phyloP scores from a whole-genome alignment of 1,140 invertebrate species.

The Mylabris phalerata region DNA sequence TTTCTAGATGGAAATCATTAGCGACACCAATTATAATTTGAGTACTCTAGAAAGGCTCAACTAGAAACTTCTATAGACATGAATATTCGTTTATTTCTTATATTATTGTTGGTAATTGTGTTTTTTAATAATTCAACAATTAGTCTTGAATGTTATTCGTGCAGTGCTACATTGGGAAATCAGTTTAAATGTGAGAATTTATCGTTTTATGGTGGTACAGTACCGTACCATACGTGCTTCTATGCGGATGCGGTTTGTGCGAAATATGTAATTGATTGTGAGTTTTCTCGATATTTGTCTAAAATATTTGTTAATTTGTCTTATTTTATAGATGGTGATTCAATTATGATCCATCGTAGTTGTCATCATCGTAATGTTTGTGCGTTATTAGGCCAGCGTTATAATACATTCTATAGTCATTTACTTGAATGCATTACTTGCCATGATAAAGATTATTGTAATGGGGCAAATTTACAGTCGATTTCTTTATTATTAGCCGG shows the following conservation, averaged over 20 bases:
- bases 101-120: too few relatives aligned
- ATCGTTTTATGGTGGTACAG: constrained; percentile 1
- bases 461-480: neutral
- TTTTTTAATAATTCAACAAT: neutral
- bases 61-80: too few relatives aligned
- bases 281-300: neutral
- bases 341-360: constrained; percentile 9
- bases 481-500: too few relatives aligned
- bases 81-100: too few relatives aligned
- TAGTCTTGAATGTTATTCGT: constrained; percentile 13
- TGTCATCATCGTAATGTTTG: constrained; percentile 9
- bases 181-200: constrained; percentile 13
- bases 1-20: too few relatives aligned
- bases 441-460: constrained; percentile 2
- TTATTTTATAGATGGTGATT: constrained; percentile 3
- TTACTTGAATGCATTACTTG: constrained; percentile 7
- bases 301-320: neutral
- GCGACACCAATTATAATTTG: too few relatives aligned
- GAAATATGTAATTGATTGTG: constrained; percentile 17
- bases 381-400: constrained; percentile 2
- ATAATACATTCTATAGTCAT: constrained; percentile 6
- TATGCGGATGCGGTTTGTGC: constrained; percentile 16
- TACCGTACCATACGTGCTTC: constrained; percentile 2
- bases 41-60: too few relatives aligned
- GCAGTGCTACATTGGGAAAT: constrained; percentile 11